These are phyloP conservation scores for Xestia rhomboidea DNA, from an alignment of 2,888 invertebrate genomes.

Conservation along the genomic window DNA sequence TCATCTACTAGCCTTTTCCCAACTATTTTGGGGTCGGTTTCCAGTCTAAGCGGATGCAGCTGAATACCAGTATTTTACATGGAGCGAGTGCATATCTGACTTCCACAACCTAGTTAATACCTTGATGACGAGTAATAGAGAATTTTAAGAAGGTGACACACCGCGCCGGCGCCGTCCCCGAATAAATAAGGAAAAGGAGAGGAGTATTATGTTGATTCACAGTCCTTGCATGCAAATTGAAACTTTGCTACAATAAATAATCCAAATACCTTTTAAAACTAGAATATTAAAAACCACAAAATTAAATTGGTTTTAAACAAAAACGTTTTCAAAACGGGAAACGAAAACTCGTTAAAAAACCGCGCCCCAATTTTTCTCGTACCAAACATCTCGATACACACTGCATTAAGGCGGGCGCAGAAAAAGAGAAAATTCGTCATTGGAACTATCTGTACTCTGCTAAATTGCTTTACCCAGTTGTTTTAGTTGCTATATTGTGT, in stretches of 20 bases:
- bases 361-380: conserved; percentile 14
- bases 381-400: conserved; percentile 65
- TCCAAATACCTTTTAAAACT: not conserved
- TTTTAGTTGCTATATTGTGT: not conserved
- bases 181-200: not conserved
- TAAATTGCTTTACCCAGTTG: not conserved
- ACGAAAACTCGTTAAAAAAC: not conserved
- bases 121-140: not conserved
- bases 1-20: not conserved
- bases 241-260: not conserved
- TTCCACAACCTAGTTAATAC: too few relatives aligned
- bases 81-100: not conserved
- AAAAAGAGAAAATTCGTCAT: conserved; percentile 73
- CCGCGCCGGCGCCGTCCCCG: not conserved
- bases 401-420: conserved; percentile 43
- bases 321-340: not conserved
- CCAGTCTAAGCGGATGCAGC: not conserved
- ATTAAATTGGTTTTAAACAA: not conserved
- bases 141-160: not conserved
- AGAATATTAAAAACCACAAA: not conserved
- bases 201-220: not conserved
- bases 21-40: not conserved
- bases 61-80: not conserved
- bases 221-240: not conserved
- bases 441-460: conserved; percentile 60